Percentiles rank a stretch among this genome's conserved stretches.
Evolutionary conservation across 2,888 invertebrate genomes (phyloP).

Genomic region (Pseudococcus viburni): DNA sequence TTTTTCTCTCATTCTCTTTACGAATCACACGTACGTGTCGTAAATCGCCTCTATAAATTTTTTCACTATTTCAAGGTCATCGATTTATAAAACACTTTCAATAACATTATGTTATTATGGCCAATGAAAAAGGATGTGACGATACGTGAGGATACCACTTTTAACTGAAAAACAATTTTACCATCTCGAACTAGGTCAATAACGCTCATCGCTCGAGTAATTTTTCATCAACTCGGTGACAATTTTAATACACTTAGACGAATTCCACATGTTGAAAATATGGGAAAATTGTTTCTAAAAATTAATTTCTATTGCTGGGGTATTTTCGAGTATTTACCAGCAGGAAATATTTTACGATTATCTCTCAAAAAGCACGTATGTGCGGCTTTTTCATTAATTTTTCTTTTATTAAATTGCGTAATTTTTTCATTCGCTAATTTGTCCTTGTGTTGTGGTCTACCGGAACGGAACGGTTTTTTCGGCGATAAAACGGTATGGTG

Average conservation of each 20-base stretch:
- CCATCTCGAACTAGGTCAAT: slow-evolving; percentile 59
- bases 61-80: slow-evolving; percentile 12
- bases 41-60: neutral
- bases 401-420: slow-evolving; percentile 1
- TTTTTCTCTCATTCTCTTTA: neutral
- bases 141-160: neutral
- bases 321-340: neutral
- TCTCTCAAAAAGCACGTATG: neutral
- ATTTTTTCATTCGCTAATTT: slow-evolving; percentile 43
- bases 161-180: neutral
- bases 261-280: neutral
- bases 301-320: neutral
- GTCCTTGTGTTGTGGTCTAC: slow-evolving; percentile 41
- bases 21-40: neutral
- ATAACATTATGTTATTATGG: neutral
- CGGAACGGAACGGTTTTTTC: slow-evolving; percentile 17
- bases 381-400: neutral
- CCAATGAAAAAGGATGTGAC: neutral
- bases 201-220: slow-evolving; percentile 58
- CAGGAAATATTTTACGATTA: neutral
- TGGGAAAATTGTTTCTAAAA: neutral
- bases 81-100: neutral
- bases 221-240: slow-evolving; percentile 50
- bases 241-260: slow-evolving; percentile 8
- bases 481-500: neutral